Evolutionary conservation across 2,113 vertebrate species (phyloP), one percentile per base, ranked within the genome.

Genomic region (Terrapene triunguis): DNA sequence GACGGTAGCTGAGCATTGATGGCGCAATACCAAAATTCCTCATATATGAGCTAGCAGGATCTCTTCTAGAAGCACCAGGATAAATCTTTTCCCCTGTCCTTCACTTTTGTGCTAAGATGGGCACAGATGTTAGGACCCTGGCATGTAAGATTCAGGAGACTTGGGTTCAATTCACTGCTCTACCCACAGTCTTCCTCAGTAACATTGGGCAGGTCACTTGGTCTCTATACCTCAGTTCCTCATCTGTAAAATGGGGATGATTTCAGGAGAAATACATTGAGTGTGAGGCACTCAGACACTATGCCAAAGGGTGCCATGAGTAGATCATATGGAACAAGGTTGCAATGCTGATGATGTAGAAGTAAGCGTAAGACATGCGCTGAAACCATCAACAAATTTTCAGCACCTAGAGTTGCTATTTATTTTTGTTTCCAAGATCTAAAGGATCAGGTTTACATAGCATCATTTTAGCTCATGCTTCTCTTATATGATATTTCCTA

Each of bases 401-500:
- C 80, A 76, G 32, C 54, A 16, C 32, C 21, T 17, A 79, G n/a
- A 74, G n/a, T 91, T 94, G 80, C 65, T 91, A 24, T 59, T 85
- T 83, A 90, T 57, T 81, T 53, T 94, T 89, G 59, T 54, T 95
- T 96, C 59, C 44, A n/a, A 16, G 16, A 69, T 88, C n/a, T 95
- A 69, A n/a, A 96, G 84, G 47, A 87, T 94, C 5, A 48, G 55
- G 54, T 21, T 90, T 85, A 50, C 79, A n/a, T 91, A 42, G 9
- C 74, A 85, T 74, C 1, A 3, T 92, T 89, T 91, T 82, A 85
- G 32, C 24, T 89, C 42, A 89, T 94, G 62, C n/a, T 94, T 94
- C 53, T 74, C 62, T 82, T 65, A 53, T 53, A 82, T 89, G 89
- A 92, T 94, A 55, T 96, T 93, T 96, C 81, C 89, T 88, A 80